These are phyloP conservation scores for Hiodon alosoides DNA, from an alignment of 2,113 vertebrate species.

Conservation along the genomic window DNA sequence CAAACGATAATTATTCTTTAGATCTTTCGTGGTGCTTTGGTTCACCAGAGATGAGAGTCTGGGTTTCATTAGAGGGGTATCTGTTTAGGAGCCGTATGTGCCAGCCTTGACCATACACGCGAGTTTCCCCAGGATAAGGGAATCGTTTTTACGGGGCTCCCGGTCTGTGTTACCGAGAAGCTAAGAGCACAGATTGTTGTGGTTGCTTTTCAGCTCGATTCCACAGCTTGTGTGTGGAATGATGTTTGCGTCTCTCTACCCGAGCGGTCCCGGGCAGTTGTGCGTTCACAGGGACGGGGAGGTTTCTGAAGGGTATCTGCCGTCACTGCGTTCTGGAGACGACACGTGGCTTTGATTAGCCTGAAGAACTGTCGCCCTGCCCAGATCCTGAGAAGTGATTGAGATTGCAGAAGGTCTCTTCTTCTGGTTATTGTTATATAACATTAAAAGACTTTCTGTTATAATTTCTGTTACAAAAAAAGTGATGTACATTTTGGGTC, in stretches of 20 bases:
- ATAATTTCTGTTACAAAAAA: no score
- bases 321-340: no score
- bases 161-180: no score
- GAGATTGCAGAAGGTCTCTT: background rate
- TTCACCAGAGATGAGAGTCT: constrained; percentile 4
- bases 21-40: background rate
- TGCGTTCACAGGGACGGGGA: constrained; percentile 1
- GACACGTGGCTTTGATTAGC: constrained; percentile 1
- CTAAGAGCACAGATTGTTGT: background rate
- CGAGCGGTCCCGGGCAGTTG: background rate
- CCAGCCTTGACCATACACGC: background rate
- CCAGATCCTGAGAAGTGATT: background rate
- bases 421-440: background rate
- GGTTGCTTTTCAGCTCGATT: background rate
- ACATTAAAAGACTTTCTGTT: no score
- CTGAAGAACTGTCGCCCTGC: background rate
- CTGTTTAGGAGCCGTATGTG: background rate
- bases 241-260: background rate
- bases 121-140: background rate
- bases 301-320: background rate
- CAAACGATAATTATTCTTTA: background rate
- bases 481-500: background rate
- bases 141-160: background rate
- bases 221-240: background rate
- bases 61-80: constrained; percentile 17